A percentile compares a stretch with the other conserved stretches of the same genome.
Conservation (phyloP, 1,140 invertebrate genomes). For the Leptinotarsa defecta region DNA sequence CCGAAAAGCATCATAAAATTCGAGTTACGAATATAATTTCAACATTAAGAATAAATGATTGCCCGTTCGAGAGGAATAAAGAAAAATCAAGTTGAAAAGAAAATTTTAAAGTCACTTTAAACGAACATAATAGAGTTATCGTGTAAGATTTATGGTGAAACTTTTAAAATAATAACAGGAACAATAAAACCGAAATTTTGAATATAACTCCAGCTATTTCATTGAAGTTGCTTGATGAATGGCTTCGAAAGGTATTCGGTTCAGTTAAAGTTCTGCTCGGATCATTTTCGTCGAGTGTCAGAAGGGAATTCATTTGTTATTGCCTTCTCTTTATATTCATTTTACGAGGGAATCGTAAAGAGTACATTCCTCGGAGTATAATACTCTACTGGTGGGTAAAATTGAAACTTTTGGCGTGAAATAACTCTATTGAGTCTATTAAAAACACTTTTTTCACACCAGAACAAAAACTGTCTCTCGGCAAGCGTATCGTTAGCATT, state of each 20-base stretch:
- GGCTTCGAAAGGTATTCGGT: neutral
- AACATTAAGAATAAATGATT: conserved; percentile 1
- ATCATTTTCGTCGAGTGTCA: neutral
- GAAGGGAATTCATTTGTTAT: no score
- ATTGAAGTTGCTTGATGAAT: neutral
- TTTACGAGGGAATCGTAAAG: no score
- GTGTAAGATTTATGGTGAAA: neutral
- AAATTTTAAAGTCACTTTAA: conserved; percentile 6
- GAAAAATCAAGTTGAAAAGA: conserved; percentile 8
- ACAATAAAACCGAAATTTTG: conserved; percentile 1
- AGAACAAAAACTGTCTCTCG: no score
- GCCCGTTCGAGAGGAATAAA: neutral
- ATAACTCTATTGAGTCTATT: no score
- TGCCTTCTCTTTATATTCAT: no score
- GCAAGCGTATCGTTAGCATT: no score
- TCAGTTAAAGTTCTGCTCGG: neutral
- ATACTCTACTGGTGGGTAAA: no score
- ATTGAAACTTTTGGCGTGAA: no score
- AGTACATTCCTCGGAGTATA: no score
- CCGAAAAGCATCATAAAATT: neutral
- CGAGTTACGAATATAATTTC: conserved; percentile 1
- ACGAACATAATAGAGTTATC: conserved; percentile 8
- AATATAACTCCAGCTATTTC: neutral
- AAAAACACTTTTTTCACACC: no score
- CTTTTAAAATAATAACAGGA: conserved; percentile 6